Conservation (phyloP, 2,113 vertebrate species). For the Phrynosoma blainvillii region DNA sequence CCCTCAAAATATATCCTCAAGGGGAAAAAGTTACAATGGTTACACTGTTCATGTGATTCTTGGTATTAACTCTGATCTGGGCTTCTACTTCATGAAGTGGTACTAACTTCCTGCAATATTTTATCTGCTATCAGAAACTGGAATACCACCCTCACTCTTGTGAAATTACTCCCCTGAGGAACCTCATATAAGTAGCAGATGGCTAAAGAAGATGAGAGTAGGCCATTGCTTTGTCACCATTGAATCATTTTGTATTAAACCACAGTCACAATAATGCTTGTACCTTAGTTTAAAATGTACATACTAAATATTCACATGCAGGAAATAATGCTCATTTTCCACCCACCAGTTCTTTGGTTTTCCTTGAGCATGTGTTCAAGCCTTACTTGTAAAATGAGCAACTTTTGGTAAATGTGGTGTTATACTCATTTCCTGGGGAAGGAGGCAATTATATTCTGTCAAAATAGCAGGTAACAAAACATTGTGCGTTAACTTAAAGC, state of each 20-base stretch:
- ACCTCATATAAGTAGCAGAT: neutral
- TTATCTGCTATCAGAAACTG: neutral
- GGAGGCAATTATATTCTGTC: neutral
- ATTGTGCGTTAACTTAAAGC: neutral
- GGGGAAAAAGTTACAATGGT: neutral
- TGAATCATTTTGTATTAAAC: neutral
- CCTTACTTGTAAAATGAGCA: neutral
- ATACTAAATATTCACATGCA: neutral
- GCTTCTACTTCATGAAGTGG: neutral
- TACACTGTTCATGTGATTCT: neutral
- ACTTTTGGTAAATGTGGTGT: conserved; percentile 7
- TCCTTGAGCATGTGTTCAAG: conserved; percentile 30
- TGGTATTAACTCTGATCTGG: neutral
- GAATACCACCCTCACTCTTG: neutral
- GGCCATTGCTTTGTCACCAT: neutral
- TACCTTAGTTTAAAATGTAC: conserved; percentile 8
- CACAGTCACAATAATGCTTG: fast-evolving
- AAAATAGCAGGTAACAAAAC: neutral
- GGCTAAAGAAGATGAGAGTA: neutral
- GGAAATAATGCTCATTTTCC: neutral
- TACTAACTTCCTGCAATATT: neutral
- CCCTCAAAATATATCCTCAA: neutral
- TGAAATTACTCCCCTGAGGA: neutral
- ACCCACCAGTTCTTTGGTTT: conserved; percentile 30
- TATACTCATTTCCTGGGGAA: neutral